These are phyloP conservation scores for Ctenopoma multispine DNA, from an alignment of 2,797 vertebrate genomes.

Conservation along the genomic window DNA sequence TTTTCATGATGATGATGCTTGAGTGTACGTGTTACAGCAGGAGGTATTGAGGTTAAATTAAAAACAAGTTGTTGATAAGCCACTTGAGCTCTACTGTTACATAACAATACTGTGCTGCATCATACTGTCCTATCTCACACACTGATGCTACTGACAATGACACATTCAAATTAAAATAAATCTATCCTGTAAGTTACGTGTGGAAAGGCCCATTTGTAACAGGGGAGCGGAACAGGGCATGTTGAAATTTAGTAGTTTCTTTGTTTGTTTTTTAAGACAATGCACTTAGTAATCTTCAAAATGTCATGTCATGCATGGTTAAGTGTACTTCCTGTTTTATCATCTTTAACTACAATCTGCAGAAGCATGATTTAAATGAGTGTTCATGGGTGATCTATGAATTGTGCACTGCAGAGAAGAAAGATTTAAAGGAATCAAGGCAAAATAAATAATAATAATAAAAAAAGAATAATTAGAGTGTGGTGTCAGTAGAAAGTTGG, in stretches of 20 bases:
- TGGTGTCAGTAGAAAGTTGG: not conserved
- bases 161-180: not conserved
- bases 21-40: not conserved
- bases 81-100: conserved; percentile 21
- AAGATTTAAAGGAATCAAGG: not conserved
- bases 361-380: not conserved
- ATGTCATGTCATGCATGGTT: conserved; percentile 10
- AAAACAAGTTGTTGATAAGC: conserved; percentile 40
- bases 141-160: not conserved
- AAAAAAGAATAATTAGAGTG: not conserved
- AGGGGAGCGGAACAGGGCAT: no score
- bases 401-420: not conserved
- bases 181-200: not conserved
- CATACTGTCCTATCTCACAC: not conserved
- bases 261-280: not conserved
- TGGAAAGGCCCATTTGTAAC: not conserved
- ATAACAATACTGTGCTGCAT: conserved; percentile 7
- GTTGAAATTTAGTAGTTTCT: no score
- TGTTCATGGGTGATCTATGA: not conserved
- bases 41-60: conserved; percentile 21
- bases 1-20: no score
- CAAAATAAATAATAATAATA: no score
- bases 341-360: not conserved
- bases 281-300: not conserved
- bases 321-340: conserved; percentile 34